Evolutionary conservation across 2,113 vertebrate genomes (phyloP).

Genomic region (Leptobrachium leishanense): DNA sequence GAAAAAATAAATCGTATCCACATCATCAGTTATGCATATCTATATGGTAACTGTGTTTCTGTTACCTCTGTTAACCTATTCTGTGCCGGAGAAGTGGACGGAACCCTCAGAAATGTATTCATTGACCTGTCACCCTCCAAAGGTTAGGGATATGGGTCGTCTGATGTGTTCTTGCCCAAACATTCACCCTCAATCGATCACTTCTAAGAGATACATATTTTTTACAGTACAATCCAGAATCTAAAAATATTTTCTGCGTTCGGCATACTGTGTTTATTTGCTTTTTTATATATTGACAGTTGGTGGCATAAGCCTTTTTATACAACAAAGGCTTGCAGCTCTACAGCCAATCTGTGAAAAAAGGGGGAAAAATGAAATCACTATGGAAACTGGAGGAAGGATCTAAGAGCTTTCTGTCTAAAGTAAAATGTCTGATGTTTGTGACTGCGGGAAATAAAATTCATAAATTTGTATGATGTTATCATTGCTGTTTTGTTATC

Average conservation of each 20-base stretch:
- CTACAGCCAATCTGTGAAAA: conserved; percentile 81
- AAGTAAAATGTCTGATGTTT: conserved; percentile 80
- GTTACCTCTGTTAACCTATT: no score
- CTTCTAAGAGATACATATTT: background rate
- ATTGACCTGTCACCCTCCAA: no score
- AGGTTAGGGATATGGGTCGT: no score
- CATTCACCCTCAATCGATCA: background rate
- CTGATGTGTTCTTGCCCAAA: background rate
- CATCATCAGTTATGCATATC: no score
- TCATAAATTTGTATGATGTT: conserved; percentile 76
- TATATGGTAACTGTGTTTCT: no score
- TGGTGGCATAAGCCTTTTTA: conserved; percentile 73
- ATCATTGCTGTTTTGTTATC: conserved; percentile 76
- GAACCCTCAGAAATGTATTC: no score
- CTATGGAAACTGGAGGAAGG: conserved; percentile 84
- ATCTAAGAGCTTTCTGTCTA: conserved; percentile 80
- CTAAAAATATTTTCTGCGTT: conserved; percentile 55
- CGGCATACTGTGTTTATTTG: conserved; percentile 63
- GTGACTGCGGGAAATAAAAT: conserved; percentile 73
- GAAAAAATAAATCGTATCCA: no score
- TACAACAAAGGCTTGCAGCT: conserved; percentile 72
- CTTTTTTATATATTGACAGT: conserved; percentile 68
- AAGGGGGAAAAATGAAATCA: conserved; percentile 76
- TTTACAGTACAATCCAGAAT: background rate
- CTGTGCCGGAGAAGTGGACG: no score